Evolutionary conservation across 2,797 vertebrate species (phyloP).

Genomic region (Sus cebifrons): DNA sequence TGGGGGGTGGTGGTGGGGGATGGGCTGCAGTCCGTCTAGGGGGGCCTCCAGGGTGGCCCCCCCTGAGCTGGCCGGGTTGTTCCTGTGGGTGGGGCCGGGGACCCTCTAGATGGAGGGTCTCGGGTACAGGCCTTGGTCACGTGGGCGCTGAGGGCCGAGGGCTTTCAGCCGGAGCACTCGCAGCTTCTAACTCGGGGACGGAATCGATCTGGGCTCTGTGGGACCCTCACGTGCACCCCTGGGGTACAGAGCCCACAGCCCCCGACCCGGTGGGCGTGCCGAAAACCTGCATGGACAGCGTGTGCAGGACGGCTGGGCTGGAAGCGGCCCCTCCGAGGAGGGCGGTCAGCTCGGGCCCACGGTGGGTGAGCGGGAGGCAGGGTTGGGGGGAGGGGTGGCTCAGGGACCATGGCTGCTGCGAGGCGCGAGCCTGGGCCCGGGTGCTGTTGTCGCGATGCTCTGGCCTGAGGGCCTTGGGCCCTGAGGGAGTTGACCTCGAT

Average conservation of each 20-base stretch:
- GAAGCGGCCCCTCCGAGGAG: neutral
- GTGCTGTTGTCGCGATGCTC: accelerated
- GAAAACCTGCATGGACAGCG: accelerated
- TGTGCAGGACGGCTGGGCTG: accelerated
- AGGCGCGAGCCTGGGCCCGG: accelerated
- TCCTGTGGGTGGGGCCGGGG: accelerated
- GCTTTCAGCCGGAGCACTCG: accelerated
- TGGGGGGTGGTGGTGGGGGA: accelerated
- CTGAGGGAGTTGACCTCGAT: accelerated
- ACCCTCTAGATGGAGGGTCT: neutral
- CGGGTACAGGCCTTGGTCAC: accelerated
- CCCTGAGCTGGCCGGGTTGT: no score
- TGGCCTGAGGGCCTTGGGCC: neutral
- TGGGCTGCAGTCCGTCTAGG: accelerated
- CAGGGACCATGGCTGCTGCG: accelerated
- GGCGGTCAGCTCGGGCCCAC: accelerated
- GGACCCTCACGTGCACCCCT: neutral
- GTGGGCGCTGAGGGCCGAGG: accelerated
- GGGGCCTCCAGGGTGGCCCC: accelerated
- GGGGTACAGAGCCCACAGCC: neutral
- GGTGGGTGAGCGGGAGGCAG: neutral
- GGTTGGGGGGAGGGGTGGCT: accelerated
- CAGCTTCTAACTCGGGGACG: accelerated
- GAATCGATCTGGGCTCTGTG: accelerated
- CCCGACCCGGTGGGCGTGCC: accelerated